phyloP scores from a whole-genome alignment of 2,797 vertebrate species.

The Micromesistius poutassou region DNA sequence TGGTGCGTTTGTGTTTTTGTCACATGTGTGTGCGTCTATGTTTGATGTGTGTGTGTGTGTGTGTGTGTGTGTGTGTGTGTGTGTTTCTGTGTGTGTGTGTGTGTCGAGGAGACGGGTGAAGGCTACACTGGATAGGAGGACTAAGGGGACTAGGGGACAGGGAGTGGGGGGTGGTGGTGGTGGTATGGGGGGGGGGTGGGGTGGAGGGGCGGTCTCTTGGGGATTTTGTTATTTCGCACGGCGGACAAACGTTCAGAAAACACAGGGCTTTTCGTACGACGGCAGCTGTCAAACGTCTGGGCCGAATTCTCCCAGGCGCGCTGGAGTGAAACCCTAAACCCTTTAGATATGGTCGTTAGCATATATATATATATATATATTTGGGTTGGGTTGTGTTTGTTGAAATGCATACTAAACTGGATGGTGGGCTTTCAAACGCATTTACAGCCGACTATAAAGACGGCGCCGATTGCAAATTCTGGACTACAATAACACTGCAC shows the following conservation, averaged over 20 bases:
- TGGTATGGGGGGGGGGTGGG: conserved; percentile 19
- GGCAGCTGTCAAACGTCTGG: conserved; percentile 25
- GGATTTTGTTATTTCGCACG: conserved; percentile 20
- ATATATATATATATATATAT: conserved; percentile 40
- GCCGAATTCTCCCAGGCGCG: conserved; percentile 35
- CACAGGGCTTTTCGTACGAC: conserved; percentile 25
- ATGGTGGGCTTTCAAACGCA: background rate
- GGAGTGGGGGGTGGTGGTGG: conserved; percentile 26
- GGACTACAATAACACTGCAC: conserved; percentile 37
- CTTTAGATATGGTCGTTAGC: conserved; percentile 58
- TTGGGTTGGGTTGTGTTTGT: conserved; percentile 19
- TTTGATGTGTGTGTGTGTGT: background rate
- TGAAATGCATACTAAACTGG: conserved; percentile 38
- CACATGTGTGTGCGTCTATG: conserved; percentile 18
- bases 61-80: background rate
- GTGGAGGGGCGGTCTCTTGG: conserved; percentile 35
- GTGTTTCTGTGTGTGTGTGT: background rate
- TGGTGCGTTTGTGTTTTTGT: background rate
- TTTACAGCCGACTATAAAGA: background rate
- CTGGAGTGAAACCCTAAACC: conserved; percentile 47
- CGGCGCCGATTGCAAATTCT: background rate
- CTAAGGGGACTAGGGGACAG: conserved; percentile 40
- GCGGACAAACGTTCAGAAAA: conserved; percentile 32
- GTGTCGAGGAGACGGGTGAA: conserved; percentile 36
- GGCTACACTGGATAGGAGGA: conserved; percentile 47